phyloP scores from a whole-genome alignment of 2,797 vertebrate species.

The Ctenochaetus hawaiiensis region DNA sequence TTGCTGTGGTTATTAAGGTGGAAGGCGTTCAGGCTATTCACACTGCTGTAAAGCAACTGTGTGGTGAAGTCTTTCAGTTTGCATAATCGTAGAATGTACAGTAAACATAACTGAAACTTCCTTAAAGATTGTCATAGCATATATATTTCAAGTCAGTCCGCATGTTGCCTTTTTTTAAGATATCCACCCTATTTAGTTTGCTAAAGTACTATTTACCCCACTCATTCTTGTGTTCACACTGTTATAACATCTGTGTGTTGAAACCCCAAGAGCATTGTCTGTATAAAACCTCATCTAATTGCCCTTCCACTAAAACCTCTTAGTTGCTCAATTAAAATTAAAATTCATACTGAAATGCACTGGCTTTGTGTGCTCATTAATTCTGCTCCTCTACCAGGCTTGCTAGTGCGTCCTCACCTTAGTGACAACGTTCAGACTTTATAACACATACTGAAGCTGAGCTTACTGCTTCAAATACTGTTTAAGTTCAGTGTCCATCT shows the following conservation, averaged over 20 bases:
- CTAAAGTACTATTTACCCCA: background rate
- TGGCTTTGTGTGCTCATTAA: constrained; percentile 25
- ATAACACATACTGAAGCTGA: constrained; percentile 13
- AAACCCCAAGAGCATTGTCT: constrained; percentile 12
- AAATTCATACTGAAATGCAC: constrained; percentile 31
- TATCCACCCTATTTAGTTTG: background rate
- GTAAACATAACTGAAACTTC: background rate
- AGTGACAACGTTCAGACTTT: constrained; percentile 10
- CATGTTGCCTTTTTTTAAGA: background rate
- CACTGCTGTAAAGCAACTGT: constrained; percentile 7
- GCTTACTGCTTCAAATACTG: constrained; percentile 9
- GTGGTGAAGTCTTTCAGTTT: background rate
- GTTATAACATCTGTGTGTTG: constrained; percentile 31
- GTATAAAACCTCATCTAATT: constrained; percentile 33
- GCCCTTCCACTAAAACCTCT: constrained; percentile 31
- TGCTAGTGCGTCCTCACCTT: constrained; percentile 12
- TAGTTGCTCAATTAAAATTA: constrained; percentile 46
- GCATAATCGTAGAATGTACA: background rate
- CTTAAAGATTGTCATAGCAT: background rate
- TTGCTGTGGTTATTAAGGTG: constrained; percentile 47
- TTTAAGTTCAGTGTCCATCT: constrained; percentile 12
- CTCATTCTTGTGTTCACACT: constrained; percentile 14
- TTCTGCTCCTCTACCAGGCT: constrained; percentile 16
- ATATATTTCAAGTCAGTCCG: background rate
- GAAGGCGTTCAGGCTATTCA: constrained; percentile 16